Evolutionary conservation across 2,113 vertebrate genomes (phyloP).

Genomic region (Reinhardtius hippoglossoides): DNA sequence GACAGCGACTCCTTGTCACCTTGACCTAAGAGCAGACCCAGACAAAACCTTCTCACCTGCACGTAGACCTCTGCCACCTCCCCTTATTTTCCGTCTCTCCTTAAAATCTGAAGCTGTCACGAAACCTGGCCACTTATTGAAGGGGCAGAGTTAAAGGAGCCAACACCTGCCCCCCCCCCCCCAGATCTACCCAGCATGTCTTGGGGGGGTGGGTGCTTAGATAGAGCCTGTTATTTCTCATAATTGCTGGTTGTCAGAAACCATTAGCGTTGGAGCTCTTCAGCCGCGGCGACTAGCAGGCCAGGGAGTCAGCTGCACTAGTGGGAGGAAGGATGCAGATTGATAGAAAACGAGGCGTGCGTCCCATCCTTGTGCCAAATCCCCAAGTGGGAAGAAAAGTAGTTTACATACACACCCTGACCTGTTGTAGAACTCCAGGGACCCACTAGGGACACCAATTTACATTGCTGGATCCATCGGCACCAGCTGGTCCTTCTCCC

Average conservation of each 20-base stretch:
- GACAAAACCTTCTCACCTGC: too few species aligned
- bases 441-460: slow-evolving; percentile 45
- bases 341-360: slow-evolving; percentile 56
- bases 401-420: slow-evolving; percentile 55
- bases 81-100: background rate
- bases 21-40: too few species aligned
- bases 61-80: background rate
- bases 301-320: slow-evolving; percentile 61
- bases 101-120: slow-evolving; percentile 6
- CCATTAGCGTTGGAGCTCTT: slow-evolving; percentile 73
- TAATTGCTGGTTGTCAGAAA: slow-evolving; percentile 81
- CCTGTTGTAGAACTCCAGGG: slow-evolving; percentile 32
- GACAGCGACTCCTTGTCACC: too few species aligned
- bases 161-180: slow-evolving; percentile 45
- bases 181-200: slow-evolving; percentile 28
- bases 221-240: slow-evolving; percentile 70
- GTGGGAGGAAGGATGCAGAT: slow-evolving; percentile 49
- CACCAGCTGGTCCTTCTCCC: slow-evolving; percentile 55
- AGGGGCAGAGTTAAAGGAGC: slow-evolving; percentile 30
- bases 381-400: background rate
- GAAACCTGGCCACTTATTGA: background rate
- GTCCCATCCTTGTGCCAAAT: slow-evolving; percentile 35
- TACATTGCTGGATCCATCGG: slow-evolving; percentile 46
- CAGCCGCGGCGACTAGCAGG: slow-evolving; percentile 42
- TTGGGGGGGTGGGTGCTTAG: slow-evolving; percentile 16